Conservation (phyloP, 2,797 vertebrate genomes). For the Amblyopsis hoosieri region DNA sequence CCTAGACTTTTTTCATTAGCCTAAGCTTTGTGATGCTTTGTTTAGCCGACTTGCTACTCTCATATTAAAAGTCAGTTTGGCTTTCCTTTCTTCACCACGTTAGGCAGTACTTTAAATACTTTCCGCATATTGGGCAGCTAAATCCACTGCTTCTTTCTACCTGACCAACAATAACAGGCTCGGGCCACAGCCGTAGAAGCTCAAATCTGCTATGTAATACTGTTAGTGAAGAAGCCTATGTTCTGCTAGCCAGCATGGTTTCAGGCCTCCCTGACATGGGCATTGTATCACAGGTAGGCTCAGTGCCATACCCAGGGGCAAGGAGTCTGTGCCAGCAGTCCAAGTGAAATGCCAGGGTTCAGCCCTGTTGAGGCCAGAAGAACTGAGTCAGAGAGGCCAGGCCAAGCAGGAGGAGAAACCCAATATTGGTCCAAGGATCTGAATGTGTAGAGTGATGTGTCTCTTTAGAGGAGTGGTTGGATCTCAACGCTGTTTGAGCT, state of each 20-base stretch:
- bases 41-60: no score
- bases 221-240: slow-evolving; percentile 12
- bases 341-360: slow-evolving; percentile 47
- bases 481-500: slow-evolving; percentile 10
- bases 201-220: slow-evolving; percentile 33
- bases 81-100: not conserved
- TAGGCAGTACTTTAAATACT: not conserved
- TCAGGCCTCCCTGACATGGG: slow-evolving; percentile 53
- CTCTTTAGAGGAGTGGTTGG: slow-evolving; percentile 1
- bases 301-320: slow-evolving; percentile 45
- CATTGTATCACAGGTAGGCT: slow-evolving; percentile 45
- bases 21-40: no score
- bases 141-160: slow-evolving; percentile 13
- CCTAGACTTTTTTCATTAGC: no score
- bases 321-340: slow-evolving; percentile 18
- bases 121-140: not conserved
- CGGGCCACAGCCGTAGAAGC: slow-evolving; percentile 11
- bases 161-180: slow-evolving; percentile 32
- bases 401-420: slow-evolving; percentile 53
- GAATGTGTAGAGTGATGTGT: slow-evolving; percentile 22
- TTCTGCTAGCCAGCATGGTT: slow-evolving; percentile 32
- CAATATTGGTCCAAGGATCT: slow-evolving; percentile 45
- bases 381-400: slow-evolving; percentile 32
- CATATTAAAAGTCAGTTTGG: no score
- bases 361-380: slow-evolving; percentile 44